These are phyloP conservation scores for Sycophaga agraensis DNA, from an alignment of 1,140 invertebrate species.

Conservation along the genomic window DNA sequence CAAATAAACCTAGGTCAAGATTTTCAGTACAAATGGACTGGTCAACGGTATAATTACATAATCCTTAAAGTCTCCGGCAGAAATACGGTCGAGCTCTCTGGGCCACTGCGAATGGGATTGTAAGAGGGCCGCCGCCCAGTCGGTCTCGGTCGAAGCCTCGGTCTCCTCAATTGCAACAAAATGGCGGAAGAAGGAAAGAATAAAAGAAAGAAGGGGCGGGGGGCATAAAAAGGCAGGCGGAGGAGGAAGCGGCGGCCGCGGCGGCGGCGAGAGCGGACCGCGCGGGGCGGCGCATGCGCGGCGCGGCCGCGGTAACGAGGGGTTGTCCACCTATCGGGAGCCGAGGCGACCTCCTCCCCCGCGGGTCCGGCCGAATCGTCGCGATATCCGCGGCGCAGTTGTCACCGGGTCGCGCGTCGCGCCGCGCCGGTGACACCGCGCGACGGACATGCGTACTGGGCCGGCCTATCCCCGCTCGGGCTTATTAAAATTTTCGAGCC, in stretches of 20 bases:
- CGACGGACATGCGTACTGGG: slow-evolving; percentile 55
- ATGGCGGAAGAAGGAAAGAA: too few relatives aligned
- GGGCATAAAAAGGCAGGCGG: not conserved
- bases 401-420: slow-evolving; percentile 40
- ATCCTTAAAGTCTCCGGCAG: too few relatives aligned
- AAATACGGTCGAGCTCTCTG: too few relatives aligned
- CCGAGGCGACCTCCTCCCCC: not conserved
- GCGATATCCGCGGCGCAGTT: slow-evolving; percentile 12
- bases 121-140: too few relatives aligned
- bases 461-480: slow-evolving; percentile 50
- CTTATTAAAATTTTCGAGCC: slow-evolving; percentile 58
- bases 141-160: too few relatives aligned
- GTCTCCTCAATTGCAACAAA: too few relatives aligned
- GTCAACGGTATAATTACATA: too few relatives aligned
- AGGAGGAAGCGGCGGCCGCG: not conserved
- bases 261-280: not conserved
- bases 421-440: slow-evolving; percentile 45
- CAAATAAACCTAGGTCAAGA: too few relatives aligned
- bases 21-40: too few relatives aligned
- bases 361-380: slow-evolving; percentile 23
- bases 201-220: not conserved
- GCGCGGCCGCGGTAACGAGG: slow-evolving; percentile 16
- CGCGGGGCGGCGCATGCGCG: slow-evolving; percentile 25
- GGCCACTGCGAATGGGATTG: too few relatives aligned
- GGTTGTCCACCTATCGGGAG: slow-evolving; percentile 17